phyloP scores from a whole-genome alignment of 2,888 invertebrate genomes.

The Byasa hedistus region DNA sequence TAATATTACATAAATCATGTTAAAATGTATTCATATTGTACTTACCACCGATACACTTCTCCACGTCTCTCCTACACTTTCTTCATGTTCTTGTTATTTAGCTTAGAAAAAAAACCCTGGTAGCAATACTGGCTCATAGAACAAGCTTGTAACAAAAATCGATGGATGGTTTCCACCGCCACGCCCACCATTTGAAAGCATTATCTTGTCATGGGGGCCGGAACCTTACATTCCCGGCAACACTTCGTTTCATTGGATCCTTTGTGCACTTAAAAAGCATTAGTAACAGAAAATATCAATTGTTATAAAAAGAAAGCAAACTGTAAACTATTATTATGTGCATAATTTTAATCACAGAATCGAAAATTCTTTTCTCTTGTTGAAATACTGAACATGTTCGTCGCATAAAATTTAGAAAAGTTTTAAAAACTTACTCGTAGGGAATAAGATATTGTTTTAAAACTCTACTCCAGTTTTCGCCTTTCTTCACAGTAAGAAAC shows the following conservation, averaged over 20 bases:
- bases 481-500: neutral
- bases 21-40: no score
- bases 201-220: neutral
- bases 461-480: neutral
- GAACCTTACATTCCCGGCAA: neutral
- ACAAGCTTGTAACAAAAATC: slow-evolving; percentile 4
- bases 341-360: neutral
- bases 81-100: no score
- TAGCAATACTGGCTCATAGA: neutral
- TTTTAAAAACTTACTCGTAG: neutral
- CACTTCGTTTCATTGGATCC: neutral
- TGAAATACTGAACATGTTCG: neutral
- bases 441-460: neutral
- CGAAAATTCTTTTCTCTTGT: neutral
- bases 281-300: no score
- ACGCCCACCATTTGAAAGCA: neutral
- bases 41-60: no score
- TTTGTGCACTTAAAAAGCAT: neutral
- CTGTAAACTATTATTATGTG: neutral
- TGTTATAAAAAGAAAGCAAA: no score
- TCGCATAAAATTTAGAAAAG: neutral
- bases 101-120: neutral
- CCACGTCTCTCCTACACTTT: no score
- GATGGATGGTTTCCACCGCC: neutral
- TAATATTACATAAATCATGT: no score